Evolutionary conservation across 2,888 invertebrate genomes (phyloP).

Genomic region (Pyrgus malvae): DNA sequence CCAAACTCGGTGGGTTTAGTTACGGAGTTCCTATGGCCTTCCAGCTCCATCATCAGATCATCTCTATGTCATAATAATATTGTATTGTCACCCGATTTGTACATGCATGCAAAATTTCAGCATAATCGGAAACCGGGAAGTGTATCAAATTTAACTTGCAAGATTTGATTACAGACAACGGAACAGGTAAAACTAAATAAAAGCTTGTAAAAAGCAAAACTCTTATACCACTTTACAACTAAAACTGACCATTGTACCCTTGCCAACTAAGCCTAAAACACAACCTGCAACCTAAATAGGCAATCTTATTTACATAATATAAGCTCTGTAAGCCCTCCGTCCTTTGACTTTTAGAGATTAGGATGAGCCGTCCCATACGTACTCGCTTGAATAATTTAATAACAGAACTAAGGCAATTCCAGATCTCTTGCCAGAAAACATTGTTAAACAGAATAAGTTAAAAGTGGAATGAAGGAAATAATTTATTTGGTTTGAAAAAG

Average conservation of each 20-base stretch:
- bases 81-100: too few species aligned
- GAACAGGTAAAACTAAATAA: too few species aligned
- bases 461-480: not conserved
- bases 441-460: conserved; percentile 1
- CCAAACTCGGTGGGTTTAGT: too few species aligned
- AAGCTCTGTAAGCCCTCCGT: conserved; percentile 12
- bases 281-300: conserved; percentile 7
- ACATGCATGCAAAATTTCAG: too few species aligned
- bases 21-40: too few species aligned
- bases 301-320: conserved; percentile 26
- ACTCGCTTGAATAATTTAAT: conserved; percentile 22
- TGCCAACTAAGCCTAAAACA: conserved; percentile 9
- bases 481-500: too few species aligned
- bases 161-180: too few species aligned
- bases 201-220: too few species aligned
- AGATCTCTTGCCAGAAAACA: conserved; percentile 4
- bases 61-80: too few species aligned
- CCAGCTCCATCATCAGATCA: too few species aligned
- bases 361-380: conserved; percentile 14
- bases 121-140: too few species aligned
- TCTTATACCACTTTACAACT: not conserved
- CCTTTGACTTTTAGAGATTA: conserved; percentile 25
- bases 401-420: conserved; percentile 3
- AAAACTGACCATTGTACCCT: not conserved
- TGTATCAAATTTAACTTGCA: too few species aligned